Percentiles rank a stretch among this genome's conserved stretches.
Evolutionary conservation across 2,113 vertebrate genomes (phyloP).

Genomic region (Leiothrix lutea): DNA sequence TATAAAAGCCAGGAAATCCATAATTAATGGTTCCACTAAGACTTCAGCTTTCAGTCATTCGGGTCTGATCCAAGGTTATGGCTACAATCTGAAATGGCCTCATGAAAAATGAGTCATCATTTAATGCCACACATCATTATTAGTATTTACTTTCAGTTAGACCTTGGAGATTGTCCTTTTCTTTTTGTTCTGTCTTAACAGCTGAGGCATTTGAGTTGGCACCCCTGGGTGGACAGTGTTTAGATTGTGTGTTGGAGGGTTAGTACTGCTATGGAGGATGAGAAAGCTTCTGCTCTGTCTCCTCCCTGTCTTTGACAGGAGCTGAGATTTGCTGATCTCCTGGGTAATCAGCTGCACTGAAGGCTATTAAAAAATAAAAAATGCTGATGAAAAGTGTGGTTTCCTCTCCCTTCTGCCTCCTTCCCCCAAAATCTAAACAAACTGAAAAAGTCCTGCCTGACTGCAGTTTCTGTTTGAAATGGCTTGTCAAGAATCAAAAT

Average conservation of each 20-base stretch:
- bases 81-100: constrained; percentile 12
- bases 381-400: constrained; percentile 57
- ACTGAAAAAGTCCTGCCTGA: neutral
- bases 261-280: neutral
- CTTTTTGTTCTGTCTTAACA: constrained; percentile 15
- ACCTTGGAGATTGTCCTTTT: constrained; percentile 31
- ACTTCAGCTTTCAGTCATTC: constrained; percentile 20
- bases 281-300: constrained; percentile 21
- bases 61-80: constrained; percentile 21
- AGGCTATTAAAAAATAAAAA: constrained; percentile 45
- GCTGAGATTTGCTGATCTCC: constrained; percentile 52
- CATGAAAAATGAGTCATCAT: constrained; percentile 44
- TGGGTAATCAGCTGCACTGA: neutral
- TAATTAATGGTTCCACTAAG: constrained; percentile 64
- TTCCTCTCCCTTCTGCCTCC: constrained; percentile 33
- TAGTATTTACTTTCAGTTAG: constrained; percentile 35
- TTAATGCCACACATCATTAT: constrained; percentile 54
- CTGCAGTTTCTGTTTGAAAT: constrained; percentile 23
- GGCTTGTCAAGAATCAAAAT: constrained; percentile 22
- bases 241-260: constrained; percentile 12
- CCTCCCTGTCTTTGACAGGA: constrained; percentile 15
- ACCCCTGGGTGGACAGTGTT: neutral
- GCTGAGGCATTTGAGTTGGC: constrained; percentile 47
- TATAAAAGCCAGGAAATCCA: constrained; percentile 63
- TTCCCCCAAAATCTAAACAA: constrained; percentile 45